Evolutionary conservation across 2,113 vertebrate genomes (phyloP).

Genomic region (Aythya baeri): DNA sequence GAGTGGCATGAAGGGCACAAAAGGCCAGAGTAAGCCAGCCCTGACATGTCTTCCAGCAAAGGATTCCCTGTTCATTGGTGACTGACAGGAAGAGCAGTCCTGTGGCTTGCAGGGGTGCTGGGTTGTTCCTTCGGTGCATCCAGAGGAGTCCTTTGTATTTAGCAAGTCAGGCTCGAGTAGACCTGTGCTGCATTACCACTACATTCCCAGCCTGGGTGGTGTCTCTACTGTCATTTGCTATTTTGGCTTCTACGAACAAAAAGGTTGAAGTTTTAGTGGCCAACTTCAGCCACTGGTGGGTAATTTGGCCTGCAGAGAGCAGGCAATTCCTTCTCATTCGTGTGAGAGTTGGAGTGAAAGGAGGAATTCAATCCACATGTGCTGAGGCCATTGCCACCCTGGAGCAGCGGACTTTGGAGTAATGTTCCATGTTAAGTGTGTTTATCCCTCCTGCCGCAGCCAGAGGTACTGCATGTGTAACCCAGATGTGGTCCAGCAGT

Average conservation of each 20-base stretch:
- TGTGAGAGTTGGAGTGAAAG: background rate
- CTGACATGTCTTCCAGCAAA: background rate
- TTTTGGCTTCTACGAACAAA: background rate
- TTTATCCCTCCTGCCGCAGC: constrained; percentile 76
- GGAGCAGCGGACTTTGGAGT: background rate
- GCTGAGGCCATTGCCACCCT: background rate
- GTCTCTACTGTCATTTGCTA: background rate
- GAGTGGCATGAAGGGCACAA: background rate
- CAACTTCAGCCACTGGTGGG: background rate
- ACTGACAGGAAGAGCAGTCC: background rate
- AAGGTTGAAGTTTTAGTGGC: background rate
- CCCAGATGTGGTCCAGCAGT: constrained; percentile 98
- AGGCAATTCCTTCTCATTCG: background rate
- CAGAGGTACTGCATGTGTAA: constrained; percentile 99
- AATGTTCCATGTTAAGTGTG: background rate
- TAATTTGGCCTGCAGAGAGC: background rate
- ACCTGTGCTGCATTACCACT: background rate
- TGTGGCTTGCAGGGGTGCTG: background rate
- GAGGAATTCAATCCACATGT: background rate
- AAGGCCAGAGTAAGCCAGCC: background rate
- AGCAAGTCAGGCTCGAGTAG: background rate
- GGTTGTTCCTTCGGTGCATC: background rate
- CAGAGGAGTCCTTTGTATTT: background rate
- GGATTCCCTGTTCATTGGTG: background rate
- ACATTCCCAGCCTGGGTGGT: background rate